phyloP scores from a whole-genome alignment of 2,113 vertebrate species.

The Osmerus mordax region DNA sequence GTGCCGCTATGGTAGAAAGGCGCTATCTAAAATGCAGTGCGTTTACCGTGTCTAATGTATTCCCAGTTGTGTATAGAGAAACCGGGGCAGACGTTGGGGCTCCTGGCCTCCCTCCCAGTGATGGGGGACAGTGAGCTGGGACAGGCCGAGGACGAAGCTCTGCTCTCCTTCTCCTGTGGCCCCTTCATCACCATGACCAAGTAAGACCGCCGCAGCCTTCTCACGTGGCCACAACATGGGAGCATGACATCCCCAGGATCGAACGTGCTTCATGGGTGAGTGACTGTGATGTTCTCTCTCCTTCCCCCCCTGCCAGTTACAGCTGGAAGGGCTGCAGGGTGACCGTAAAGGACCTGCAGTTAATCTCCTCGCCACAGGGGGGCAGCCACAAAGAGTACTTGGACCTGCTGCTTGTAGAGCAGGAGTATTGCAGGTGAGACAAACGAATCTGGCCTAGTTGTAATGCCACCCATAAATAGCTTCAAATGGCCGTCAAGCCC shows the following conservation, averaged over 20 bases:
- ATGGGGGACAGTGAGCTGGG: constrained; percentile 74
- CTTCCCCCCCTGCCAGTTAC: constrained; percentile 55
- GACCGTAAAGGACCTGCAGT: constrained; percentile 77
- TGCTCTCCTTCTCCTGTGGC: constrained; percentile 72
- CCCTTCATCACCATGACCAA: constrained; percentile 80
- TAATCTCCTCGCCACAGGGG: constrained; percentile 37
- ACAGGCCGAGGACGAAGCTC: constrained; percentile 76
- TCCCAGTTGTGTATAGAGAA: constrained; percentile 72
- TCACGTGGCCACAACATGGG: too few species aligned
- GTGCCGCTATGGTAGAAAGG: too few species aligned
- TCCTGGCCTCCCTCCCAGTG: constrained; percentile 74
- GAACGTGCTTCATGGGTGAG: too few species aligned
- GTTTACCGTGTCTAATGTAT: neutral
- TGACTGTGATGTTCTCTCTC: too few species aligned
- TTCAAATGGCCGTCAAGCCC: too few species aligned
- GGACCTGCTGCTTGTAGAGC: constrained; percentile 79
- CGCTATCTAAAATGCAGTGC: too few species aligned
- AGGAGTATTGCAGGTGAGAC: constrained; percentile 76
- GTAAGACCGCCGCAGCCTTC: constrained; percentile 59
- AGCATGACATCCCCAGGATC: too few species aligned
- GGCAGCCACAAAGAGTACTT: constrained; percentile 51
- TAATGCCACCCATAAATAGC: too few species aligned
- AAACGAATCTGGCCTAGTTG: too few species aligned
- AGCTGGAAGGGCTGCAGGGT: constrained; percentile 80
- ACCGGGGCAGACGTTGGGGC: constrained; percentile 49